Evolutionary conservation across 2,797 vertebrate genomes (phyloP).

Genomic region (Amphiprion clarkii): DNA sequence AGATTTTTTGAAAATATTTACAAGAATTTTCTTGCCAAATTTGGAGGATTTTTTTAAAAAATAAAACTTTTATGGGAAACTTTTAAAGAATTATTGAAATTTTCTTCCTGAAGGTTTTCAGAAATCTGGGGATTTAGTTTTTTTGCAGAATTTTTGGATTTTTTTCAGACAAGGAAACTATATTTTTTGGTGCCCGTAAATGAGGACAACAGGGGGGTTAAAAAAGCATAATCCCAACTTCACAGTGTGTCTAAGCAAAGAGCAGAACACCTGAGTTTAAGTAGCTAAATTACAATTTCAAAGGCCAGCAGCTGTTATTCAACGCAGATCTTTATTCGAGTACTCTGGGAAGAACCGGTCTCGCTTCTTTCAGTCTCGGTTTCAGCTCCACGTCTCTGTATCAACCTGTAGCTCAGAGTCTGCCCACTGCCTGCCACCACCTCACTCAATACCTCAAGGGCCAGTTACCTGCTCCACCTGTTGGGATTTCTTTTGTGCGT

Average conservation of each 20-base stretch:
- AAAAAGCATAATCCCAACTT: neutral
- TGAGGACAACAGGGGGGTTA: too few species aligned
- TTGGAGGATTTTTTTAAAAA: too few species aligned
- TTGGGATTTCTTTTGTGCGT: conserved; percentile 36
- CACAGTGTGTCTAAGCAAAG: neutral
- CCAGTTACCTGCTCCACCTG: conserved; percentile 63
- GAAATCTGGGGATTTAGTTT: too few species aligned
- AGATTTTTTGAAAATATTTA: too few species aligned
- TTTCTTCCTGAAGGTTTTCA: too few species aligned
- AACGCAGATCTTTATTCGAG: conserved; percentile 30
- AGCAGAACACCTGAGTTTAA: neutral
- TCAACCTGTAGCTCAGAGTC: conserved; percentile 37
- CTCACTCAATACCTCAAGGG: conserved; percentile 26
- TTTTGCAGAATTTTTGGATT: too few species aligned
- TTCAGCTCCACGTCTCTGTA: conserved; percentile 53
- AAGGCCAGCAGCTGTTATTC: conserved; percentile 29
- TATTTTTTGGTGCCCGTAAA: too few species aligned
- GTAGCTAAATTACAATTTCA: neutral
- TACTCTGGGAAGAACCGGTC: conserved; percentile 56
- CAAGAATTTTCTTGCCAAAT: too few species aligned
- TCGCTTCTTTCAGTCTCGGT: conserved; percentile 56
- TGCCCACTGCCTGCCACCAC: conserved; percentile 1
- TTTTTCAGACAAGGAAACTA: too few species aligned
- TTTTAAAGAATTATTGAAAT: too few species aligned
- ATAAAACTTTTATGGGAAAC: too few species aligned